phyloP scores from a whole-genome alignment of 2,113 vertebrate species.

The Chloroceryle aenea region DNA sequence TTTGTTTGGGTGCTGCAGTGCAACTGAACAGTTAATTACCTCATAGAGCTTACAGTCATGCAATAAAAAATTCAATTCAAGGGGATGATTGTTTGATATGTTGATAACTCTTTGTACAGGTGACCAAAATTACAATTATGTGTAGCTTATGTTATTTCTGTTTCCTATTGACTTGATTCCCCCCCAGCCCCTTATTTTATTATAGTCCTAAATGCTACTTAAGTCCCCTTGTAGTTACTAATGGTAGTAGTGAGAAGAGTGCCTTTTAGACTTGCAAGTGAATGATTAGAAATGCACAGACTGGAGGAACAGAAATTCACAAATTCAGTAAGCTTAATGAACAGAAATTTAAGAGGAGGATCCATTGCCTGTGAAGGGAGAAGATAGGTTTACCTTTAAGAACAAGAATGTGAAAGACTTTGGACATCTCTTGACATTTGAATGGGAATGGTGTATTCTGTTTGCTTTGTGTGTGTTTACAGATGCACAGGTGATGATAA shows the following conservation, averaged over 20 bases:
- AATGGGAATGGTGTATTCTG: neutral
- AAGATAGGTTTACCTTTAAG: neutral
- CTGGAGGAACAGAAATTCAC: neutral
- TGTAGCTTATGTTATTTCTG: conserved; percentile 13
- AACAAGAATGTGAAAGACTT: neutral
- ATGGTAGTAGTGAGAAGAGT: neutral
- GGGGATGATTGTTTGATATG: conserved; percentile 16
- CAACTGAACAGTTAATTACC: conserved; percentile 64
- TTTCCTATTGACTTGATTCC: neutral
- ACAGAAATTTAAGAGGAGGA: neutral
- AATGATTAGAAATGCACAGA: neutral
- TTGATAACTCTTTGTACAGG: conserved; percentile 20
- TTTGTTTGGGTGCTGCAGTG: conserved; percentile 32
- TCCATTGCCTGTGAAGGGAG: neutral
- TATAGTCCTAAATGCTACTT: neutral
- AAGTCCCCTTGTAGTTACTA: neutral
- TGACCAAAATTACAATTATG: conserved; percentile 2
- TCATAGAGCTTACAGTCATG: conserved; percentile 28
- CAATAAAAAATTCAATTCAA: conserved; percentile 54
- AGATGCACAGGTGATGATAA: neutral
- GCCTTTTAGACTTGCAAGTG: neutral
- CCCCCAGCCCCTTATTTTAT: neutral
- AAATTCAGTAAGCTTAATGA: neutral
- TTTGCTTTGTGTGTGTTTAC: neutral
- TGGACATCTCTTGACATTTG: neutral